phyloP scores from a whole-genome alignment of 2,888 invertebrate genomes.

The Nephrocerus scutellatus region DNA sequence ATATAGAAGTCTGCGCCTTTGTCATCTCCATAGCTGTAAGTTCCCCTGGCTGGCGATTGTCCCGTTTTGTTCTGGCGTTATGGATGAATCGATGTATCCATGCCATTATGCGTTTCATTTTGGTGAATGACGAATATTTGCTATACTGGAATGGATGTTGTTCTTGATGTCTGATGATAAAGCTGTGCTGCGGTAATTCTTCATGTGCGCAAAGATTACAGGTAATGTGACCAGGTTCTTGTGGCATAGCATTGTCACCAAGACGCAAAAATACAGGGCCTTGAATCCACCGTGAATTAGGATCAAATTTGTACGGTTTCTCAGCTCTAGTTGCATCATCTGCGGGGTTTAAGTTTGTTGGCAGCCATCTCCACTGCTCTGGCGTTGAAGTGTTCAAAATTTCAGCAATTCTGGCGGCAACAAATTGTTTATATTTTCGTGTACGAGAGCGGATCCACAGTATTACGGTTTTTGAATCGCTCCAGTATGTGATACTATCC shows the following conservation, averaged over 20 bases:
- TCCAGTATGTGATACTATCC: constrained; percentile 9
- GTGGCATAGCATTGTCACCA: no score
- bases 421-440: constrained; percentile 19
- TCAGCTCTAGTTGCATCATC: constrained; percentile 19
- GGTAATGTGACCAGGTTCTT: no score
- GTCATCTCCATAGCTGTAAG: background rate
- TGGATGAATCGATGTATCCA: no score
- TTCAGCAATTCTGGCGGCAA: constrained; percentile 16
- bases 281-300: no score
- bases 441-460: constrained; percentile 24
- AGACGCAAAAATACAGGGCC: no score
- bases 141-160: no score
- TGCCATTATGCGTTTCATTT: no score
- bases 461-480: constrained; percentile 14
- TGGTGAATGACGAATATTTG: no score
- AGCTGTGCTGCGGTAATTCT: no score
- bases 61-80: background rate
- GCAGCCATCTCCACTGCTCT: constrained; percentile 21
- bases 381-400: constrained; percentile 5
- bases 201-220: no score
- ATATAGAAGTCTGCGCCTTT: background rate
- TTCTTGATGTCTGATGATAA: no score
- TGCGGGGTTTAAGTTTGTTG: constrained; percentile 11
- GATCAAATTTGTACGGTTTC: no score
- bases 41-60: background rate